phyloP scores from a whole-genome alignment of 2,888 invertebrate genomes.

The Agrotis ipsilon region DNA sequence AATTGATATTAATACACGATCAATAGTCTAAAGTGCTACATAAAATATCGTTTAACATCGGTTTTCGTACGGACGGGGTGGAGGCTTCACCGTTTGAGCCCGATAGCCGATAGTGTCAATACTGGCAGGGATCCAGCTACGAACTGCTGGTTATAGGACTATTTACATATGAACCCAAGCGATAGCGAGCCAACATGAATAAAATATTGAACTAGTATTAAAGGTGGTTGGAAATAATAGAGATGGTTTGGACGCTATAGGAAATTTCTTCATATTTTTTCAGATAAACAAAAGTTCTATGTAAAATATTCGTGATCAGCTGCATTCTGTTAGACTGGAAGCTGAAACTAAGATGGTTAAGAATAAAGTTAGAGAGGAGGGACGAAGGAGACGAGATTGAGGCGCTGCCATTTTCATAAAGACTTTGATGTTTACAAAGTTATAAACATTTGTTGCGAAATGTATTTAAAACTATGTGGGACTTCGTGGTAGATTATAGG shows the following conservation, averaged over 20 bases:
- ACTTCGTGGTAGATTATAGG: too few relatives aligned
- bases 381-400: too few relatives aligned
- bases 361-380: too few relatives aligned
- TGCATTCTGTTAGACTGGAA: too few relatives aligned
- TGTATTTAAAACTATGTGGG: neutral
- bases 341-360: too few relatives aligned
- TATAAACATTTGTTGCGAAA: neutral
- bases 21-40: constrained; percentile 42
- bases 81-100: constrained; percentile 59
- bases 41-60: constrained; percentile 51
- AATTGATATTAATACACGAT: constrained; percentile 48
- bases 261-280: neutral
- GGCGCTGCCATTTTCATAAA: too few relatives aligned
- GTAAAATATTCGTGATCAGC: too few relatives aligned
- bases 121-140: constrained; percentile 82
- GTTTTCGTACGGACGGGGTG: constrained; percentile 36
- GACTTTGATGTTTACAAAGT: too few relatives aligned
- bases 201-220: constrained; percentile 55
- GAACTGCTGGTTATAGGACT: constrained; percentile 64
- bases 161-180: constrained; percentile 76
- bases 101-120: constrained; percentile 82
- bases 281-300: too few relatives aligned
- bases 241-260: neutral
- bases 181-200: constrained; percentile 63
- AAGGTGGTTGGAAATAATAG: constrained; percentile 16